Conservation (phyloP, 2,797 vertebrate species). For the Sebastes steindachneri region DNA sequence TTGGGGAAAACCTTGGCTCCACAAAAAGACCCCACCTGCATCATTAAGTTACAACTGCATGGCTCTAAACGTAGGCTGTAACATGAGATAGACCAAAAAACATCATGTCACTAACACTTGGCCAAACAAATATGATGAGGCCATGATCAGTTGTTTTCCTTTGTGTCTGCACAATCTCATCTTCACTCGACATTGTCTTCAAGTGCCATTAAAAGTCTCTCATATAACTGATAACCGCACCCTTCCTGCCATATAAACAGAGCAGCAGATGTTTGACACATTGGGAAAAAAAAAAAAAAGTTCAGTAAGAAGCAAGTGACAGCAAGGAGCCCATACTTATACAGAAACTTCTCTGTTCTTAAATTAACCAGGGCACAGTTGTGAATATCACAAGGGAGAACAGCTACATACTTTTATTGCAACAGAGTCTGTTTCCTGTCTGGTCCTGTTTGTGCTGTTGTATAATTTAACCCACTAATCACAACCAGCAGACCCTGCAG, state of each 20-base stretch:
- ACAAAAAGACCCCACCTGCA: background rate
- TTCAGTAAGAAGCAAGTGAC: constrained; percentile 36
- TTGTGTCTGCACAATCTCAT: background rate
- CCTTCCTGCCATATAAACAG: background rate
- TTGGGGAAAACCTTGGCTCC: background rate
- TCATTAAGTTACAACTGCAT: background rate
- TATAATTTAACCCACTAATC: constrained; percentile 32
- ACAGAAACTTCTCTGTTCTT: constrained; percentile 50
- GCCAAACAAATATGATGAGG: background rate
- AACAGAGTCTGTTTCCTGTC: background rate
- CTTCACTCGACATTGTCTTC: background rate
- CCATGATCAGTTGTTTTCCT: background rate
- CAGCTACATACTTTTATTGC: background rate
- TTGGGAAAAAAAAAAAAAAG: background rate
- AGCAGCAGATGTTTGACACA: background rate
- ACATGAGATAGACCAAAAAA: background rate
- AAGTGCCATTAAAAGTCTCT: background rate
- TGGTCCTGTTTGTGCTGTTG: constrained; percentile 16
- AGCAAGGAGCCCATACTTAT: constrained; percentile 19
- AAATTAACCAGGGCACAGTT: background rate
- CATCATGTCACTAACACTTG: background rate
- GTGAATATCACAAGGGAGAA: background rate
- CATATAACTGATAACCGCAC: background rate
- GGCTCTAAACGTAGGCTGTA: background rate
- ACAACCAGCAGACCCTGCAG: constrained; percentile 35